Evolutionary conservation across 2,797 vertebrate genomes (phyloP), one percentile per base, ranked within the genome.

Genomic region (Hapalemur alaotrensis): DNA sequence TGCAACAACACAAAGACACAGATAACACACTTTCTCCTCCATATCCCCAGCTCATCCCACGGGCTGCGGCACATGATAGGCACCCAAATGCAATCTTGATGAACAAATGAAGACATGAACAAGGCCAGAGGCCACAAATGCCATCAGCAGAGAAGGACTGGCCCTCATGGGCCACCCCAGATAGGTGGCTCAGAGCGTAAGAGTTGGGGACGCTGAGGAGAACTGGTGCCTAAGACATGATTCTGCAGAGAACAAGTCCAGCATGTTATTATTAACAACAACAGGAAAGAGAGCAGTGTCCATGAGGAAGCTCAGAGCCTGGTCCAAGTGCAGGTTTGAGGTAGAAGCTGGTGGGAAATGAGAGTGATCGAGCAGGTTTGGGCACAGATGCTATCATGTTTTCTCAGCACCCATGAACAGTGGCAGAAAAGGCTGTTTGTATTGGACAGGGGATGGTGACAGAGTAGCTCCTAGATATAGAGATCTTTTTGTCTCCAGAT

Each of bases 401-500:
- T 91, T 69, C 70, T 88, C 67, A 72, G 76, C 32, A 61, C 38
- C 48, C n/a, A 2, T 5, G 18, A 75, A 46, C 18, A 84, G 38
- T 12, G 0, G 28, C 18, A 72, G 65, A 72, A 94, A 84, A 54
- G 48, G 13, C 86, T 65, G 32, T 78, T 83, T 89, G n/a, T 15
- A 89, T 87, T 69, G 76, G 69, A 63, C 38, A 59, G 28, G 13
- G 32, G 12, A 0, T 3, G n/a, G 57, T 15, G 15, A 41, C 23
- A 69, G 7, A 69, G 38, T 13, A 91, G 35, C 63, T 83, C n/a
- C 38, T 92, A 14, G 14, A 2, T 32, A 83, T 10, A 92, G 67
- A 95, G 23, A 38, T 35, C 38, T 82, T 88, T 83, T 72, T 89
- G 84, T 93, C 84, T 81, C 59, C n/a, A 81, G 46, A 57, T 43